Percentiles rank a stretch among this genome's conserved stretches.
These are phyloP conservation scores for Drosophila setosimentum DNA, from an alignment of 2,888 invertebrate species.

Conservation along the genomic window DNA sequence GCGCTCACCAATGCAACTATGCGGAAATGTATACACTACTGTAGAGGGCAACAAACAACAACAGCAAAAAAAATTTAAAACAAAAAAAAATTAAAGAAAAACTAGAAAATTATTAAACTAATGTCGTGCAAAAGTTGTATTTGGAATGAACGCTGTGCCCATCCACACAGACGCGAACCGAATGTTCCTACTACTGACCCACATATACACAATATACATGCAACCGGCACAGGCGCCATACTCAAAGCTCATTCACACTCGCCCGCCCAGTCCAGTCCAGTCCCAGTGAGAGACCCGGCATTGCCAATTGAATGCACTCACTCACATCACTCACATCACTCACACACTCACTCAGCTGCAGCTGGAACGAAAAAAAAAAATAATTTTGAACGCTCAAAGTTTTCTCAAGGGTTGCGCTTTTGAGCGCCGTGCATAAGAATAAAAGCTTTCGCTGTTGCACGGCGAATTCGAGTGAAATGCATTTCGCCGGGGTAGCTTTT, in stretches of 20 bases:
- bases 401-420: slow-evolving; percentile 57
- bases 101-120: slow-evolving; percentile 51
- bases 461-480: slow-evolving; percentile 40
- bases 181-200: slow-evolving; percentile 83
- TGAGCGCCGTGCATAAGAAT: slow-evolving; percentile 21
- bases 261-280: neutral
- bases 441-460: slow-evolving; percentile 55
- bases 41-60: slow-evolving; percentile 16
- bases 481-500: slow-evolving; percentile 33
- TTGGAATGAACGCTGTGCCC: slow-evolving; percentile 54
- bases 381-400: slow-evolving; percentile 55
- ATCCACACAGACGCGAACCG: slow-evolving; percentile 63
- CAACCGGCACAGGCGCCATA: slow-evolving; percentile 66
- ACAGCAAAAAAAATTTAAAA: slow-evolving; percentile 1
- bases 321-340: slow-evolving; percentile 5
- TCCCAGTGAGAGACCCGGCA: slow-evolving; percentile 17
- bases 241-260: slow-evolving; percentile 36
- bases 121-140: slow-evolving; percentile 46
- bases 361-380: slow-evolving; percentile 23
- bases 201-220: slow-evolving; percentile 60
- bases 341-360: slow-evolving; percentile 44
- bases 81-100: slow-evolving; percentile 7
- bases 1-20: slow-evolving; percentile 48
- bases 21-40: slow-evolving; percentile 48
- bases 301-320: slow-evolving; percentile 32